Conservation (phyloP, 1,140 invertebrate species). For the Semibalanus balanoides region DNA sequence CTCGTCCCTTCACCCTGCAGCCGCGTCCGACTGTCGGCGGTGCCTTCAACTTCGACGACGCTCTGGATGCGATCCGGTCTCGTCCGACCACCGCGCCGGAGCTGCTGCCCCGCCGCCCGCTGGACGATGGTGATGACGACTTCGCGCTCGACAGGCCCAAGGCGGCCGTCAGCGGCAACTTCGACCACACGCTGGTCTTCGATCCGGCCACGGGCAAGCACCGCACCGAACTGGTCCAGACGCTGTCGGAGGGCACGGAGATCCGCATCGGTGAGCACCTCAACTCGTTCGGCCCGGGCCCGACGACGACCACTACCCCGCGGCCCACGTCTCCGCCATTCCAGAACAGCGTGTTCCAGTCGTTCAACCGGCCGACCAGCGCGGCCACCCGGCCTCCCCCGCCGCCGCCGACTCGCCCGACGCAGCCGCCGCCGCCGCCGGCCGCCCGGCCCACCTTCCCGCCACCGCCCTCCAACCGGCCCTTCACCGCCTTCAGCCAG, state of each 20-base stretch:
- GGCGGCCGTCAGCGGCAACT: constrained; percentile 9
- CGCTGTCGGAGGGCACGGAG: not conserved
- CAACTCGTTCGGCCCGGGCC: not conserved
- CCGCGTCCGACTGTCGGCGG: constrained; percentile 7
- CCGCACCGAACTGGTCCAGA: not conserved
- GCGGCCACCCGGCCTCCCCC: no score
- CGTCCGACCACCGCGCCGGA: constrained; percentile 4
- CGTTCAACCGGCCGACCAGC: no score
- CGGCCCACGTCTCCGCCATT: not conserved
- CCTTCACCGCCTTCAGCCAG: not conserved
- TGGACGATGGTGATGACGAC: constrained; percentile 16
- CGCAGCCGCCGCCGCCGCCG: no score
- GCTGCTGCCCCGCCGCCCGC: constrained; percentile 8
- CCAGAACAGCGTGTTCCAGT: not conserved
- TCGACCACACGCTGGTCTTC: constrained; percentile 21
- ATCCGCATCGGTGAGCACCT: not conserved
- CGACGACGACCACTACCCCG: not conserved
- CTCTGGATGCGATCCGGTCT: constrained; percentile 14
- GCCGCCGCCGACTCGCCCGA: no score
- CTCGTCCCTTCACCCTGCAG: not conserved
- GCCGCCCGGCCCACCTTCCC: no score
- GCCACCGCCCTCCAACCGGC: no score
- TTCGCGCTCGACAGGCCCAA: constrained; percentile 2
- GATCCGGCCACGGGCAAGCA: constrained; percentile 19
- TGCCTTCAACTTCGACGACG: constrained; percentile 17